Evolutionary conservation across 2,113 vertebrate genomes (phyloP).

Genomic region (Anthoscopus minutus): DNA sequence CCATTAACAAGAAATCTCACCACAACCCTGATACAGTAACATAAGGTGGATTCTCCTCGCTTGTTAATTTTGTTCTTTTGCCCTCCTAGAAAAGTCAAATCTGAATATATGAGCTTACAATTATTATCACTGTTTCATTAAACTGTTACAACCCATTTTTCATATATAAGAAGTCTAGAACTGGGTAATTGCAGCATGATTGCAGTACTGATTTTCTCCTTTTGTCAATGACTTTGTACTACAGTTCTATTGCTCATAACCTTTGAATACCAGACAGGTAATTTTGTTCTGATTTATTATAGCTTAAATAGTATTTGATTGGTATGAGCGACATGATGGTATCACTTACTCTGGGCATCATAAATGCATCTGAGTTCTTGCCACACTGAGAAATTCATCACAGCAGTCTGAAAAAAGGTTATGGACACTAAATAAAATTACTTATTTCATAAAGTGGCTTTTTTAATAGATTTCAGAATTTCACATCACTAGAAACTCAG

Average conservation of each 20-base stretch:
- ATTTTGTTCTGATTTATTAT: constrained; percentile 53
- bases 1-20: too few species aligned
- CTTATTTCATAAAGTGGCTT: background rate
- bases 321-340: background rate
- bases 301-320: constrained; percentile 48
- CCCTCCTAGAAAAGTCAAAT: constrained; percentile 5
- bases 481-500: background rate
- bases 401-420: background rate
- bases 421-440: background rate
- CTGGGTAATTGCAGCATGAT: background rate
- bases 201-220: constrained; percentile 39
- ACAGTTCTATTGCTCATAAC: constrained; percentile 20
- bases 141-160: constrained; percentile 19
- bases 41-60: background rate
- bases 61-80: constrained; percentile 20
- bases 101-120: background rate
- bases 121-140: constrained; percentile 34
- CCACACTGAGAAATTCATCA: background rate
- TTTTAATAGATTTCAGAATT: background rate
- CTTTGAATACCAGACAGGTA: constrained; percentile 43
- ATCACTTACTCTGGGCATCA: background rate
- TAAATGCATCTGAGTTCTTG: background rate
- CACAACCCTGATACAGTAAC: too few species aligned
- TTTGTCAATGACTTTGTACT: constrained; percentile 4
- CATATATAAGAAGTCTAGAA: constrained; percentile 14